Evolutionary conservation across 2,113 vertebrate genomes (phyloP), one percentile per base, ranked within the genome.

Genomic region (Oncorhynchus clarkii): DNA sequence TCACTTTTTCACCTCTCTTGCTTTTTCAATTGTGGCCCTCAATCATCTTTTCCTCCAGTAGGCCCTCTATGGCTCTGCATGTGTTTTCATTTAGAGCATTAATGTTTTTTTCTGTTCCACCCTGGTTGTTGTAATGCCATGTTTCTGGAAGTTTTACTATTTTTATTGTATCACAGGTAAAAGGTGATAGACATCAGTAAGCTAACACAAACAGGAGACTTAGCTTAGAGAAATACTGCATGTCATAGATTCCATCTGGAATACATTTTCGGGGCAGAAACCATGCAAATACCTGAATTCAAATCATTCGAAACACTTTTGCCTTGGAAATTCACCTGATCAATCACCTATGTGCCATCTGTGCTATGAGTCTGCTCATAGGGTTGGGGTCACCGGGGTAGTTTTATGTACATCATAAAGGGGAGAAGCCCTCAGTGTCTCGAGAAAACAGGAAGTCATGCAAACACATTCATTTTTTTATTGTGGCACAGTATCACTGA

Each of bases 1-100:
- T 85, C 79, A 82, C 79, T 83, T 87, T 83, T 84, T 92, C 86
- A 85, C 88, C 87, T 84, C 78, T 76, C 80, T 89, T 79, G 88
- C 91, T 88, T 75, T 89, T 89, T 86, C 86, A 82, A 86, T 88
- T 81, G 80, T 45, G 26, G 67, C 84, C 75, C 80, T 87, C 85
- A 89, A 86, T 88, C 89, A 88, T 88, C 80, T 88, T 77, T 39
- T 54, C 76, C 22, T 77, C 72, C 71, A 62, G 71, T 57, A 79
- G 75, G 64, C 22, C 13, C 39, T 39, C 7, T 39, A 9, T 39
- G 39, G 39, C 39, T 39, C 2, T 54, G 75, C 86, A 91, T 26
- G 45, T 39, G 85, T 87, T 91, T 88, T 91, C 85, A 86, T 88
- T 90, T 85, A 87, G 82, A 75, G 78, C 68, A 78, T 86, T 73